Conservation (phyloP, 2,888 invertebrate species). For the Copidosoma aretas region DNA sequence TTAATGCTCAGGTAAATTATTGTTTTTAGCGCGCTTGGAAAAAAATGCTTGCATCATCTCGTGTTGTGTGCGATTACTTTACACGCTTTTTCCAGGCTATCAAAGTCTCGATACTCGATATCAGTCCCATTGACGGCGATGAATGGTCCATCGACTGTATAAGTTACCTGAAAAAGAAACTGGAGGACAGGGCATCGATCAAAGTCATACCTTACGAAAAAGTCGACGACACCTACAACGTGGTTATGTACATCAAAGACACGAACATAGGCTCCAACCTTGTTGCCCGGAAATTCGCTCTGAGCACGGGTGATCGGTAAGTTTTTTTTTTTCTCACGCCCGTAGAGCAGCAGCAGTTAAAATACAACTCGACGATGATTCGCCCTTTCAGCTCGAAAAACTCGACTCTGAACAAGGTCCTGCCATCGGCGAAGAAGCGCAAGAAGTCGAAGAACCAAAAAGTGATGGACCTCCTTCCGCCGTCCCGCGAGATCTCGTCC, state of each 20-base stretch:
- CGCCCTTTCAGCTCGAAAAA: constrained; percentile 18
- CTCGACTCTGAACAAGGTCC: constrained; percentile 10
- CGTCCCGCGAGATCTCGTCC: background rate
- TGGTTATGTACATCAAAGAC: constrained; percentile 52
- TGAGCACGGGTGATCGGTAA: constrained; percentile 65
- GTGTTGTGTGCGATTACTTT: constrained; percentile 2
- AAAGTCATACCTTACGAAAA: constrained; percentile 59
- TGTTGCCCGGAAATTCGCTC: constrained; percentile 64
- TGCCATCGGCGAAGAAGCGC: background rate
- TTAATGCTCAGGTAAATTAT: constrained; percentile 64
- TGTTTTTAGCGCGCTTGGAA: background rate
- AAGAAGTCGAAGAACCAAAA: background rate
- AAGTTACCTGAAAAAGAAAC: constrained; percentile 57
- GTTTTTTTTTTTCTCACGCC: too few species aligned
- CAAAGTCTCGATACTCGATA: constrained; percentile 49
- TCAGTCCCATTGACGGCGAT: constrained; percentile 60
- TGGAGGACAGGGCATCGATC: constrained; percentile 50
- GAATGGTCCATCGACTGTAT: constrained; percentile 60
- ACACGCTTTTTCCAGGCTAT: constrained; percentile 51
- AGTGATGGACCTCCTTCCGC: background rate
- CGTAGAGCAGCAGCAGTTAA: too few species aligned
- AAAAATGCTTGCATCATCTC: background rate
- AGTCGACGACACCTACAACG: constrained; percentile 44
- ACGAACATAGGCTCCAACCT: constrained; percentile 66
- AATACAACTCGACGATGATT: too few species aligned